Conservation (phyloP, 2,113 vertebrate genomes). For the Leptosomus discolor region DNA sequence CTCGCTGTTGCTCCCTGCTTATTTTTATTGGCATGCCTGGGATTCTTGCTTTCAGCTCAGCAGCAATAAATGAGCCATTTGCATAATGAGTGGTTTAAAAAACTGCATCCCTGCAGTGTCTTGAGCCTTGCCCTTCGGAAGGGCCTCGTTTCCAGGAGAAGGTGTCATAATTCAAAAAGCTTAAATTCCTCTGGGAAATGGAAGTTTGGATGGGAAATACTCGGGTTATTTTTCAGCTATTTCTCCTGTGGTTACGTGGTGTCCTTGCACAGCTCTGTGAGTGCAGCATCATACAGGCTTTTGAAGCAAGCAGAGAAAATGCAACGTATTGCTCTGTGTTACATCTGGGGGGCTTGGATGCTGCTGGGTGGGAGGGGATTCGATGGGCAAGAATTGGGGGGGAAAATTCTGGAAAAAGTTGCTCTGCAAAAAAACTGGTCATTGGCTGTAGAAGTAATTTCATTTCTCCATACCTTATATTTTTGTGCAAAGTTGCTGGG, state of each 20-base stretch:
- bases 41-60: slow-evolving; percentile 45
- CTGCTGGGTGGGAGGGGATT: neutral
- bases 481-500: too few species aligned
- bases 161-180: neutral
- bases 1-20: neutral
- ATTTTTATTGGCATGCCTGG: slow-evolving; percentile 46
- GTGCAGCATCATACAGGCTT: accelerated
- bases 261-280: neutral
- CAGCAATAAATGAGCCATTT: slow-evolving; percentile 39
- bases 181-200: neutral
- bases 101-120: neutral
- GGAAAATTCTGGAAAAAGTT: neutral
- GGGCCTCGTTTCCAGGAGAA: neutral
- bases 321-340: accelerated
- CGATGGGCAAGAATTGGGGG: neutral
- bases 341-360: too few species aligned
- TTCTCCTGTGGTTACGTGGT: accelerated
- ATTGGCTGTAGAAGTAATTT: neutral
- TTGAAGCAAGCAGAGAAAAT: neutral
- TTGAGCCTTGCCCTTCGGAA: slow-evolving; percentile 21
- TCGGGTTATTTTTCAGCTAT: neutral
- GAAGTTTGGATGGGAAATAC: neutral
- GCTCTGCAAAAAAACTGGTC: neutral
- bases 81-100: slow-evolving; percentile 48
- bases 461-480: neutral